Conservation (phyloP, 2,113 vertebrate species). For the Pachypanchax playfairii region DNA sequence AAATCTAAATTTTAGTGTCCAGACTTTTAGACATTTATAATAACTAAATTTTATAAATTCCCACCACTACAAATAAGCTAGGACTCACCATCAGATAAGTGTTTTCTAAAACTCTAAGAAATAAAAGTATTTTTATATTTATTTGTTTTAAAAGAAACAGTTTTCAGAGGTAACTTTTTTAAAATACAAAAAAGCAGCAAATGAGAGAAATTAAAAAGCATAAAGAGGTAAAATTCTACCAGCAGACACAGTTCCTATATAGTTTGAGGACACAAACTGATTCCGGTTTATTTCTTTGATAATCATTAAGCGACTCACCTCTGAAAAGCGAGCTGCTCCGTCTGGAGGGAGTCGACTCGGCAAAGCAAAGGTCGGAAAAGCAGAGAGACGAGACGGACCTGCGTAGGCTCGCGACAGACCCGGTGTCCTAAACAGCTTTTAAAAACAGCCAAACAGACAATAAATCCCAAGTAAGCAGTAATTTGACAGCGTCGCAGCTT, state of each 20-base stretch:
- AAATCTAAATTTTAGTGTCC: not conserved
- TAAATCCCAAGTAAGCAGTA: constrained; percentile 51
- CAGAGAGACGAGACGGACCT: constrained; percentile 38
- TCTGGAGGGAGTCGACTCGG: constrained; percentile 31
- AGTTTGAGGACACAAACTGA: not conserved
- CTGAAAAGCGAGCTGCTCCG: constrained; percentile 40
- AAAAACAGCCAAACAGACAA: constrained; percentile 44
- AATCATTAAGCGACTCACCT: constrained; percentile 72
- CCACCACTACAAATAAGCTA: not conserved
- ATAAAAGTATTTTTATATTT: too few species aligned
- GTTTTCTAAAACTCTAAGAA: too few species aligned
- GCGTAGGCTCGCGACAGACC: constrained; percentile 23
- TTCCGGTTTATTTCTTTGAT: constrained; percentile 45
- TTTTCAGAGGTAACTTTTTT: not conserved
- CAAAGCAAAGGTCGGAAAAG: constrained; percentile 67
- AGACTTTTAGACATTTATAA: constrained; percentile 12
- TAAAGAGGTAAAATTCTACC: constrained; percentile 4
- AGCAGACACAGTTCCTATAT: not conserved
- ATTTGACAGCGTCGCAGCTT: constrained; percentile 45
- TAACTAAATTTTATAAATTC: constrained; percentile 17
- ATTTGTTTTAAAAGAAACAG: not conserved
- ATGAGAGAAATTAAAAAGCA: constrained; percentile 17
- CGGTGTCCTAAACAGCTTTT: constrained; percentile 43
- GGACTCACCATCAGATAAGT: too few species aligned
- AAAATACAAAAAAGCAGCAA: not conserved